A percentile compares a stretch with the other conserved stretches of the same genome.
Evolutionary conservation across 2,113 vertebrate species (phyloP).

Genomic region (Alosa alosa): DNA sequence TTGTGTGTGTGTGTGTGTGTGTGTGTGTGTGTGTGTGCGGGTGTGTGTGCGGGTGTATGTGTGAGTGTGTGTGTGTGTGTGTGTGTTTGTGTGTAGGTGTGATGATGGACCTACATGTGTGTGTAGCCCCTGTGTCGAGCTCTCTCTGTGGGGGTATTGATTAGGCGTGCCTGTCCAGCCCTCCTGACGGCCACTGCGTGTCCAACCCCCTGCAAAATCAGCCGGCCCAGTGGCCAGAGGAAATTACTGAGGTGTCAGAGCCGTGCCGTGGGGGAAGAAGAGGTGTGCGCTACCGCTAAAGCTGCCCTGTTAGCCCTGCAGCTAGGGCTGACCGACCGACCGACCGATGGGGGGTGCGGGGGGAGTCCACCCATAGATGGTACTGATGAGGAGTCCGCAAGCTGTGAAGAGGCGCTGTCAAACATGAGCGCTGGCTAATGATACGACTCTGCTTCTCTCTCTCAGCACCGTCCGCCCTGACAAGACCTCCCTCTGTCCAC

Average conservation of each 20-base stretch:
- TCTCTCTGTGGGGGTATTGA: constrained; percentile 57
- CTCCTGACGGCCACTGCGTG: constrained; percentile 29
- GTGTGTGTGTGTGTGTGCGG: neutral
- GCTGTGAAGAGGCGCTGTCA: constrained; percentile 1
- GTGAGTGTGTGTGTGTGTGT: neutral
- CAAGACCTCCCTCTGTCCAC: neutral
- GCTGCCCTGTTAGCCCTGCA: neutral
- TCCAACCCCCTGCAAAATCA: constrained; percentile 8
- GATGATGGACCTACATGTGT: neutral
- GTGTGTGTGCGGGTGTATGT: neutral
- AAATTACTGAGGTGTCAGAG: constrained; percentile 40
- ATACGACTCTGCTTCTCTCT: neutral
- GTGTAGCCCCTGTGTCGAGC: constrained; percentile 37
- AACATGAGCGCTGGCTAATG: neutral
- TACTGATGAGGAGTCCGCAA: neutral
- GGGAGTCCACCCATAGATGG: neutral
- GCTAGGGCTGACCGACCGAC: no score
- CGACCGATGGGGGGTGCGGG: neutral
- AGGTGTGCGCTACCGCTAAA: neutral
- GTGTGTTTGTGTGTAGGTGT: neutral
- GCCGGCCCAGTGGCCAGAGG: constrained; percentile 20
- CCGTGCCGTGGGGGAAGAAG: constrained; percentile 12
- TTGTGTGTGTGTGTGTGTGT: neutral
- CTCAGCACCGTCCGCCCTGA: constrained; percentile 1
- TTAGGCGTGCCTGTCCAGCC: constrained; percentile 50